These are phyloP conservation scores for Sebastes glaucus DNA, from an alignment of 2,797 vertebrate species.

Conservation along the genomic window DNA sequence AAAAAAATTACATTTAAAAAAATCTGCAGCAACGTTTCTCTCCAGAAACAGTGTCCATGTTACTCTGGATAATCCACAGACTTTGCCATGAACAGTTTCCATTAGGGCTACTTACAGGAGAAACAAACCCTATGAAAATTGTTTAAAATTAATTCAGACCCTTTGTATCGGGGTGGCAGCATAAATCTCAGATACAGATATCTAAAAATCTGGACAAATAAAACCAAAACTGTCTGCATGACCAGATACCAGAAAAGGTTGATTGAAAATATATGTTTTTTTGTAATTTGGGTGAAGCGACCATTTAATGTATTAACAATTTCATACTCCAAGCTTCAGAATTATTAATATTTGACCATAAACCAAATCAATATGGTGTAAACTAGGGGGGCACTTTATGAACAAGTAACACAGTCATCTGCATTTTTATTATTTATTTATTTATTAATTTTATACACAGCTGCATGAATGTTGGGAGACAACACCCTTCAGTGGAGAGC, in stretches of 20 bases:
- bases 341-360: neutral
- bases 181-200: neutral
- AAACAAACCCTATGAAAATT: rapidly evolving
- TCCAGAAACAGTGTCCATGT: neutral
- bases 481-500: conserved; percentile 30
- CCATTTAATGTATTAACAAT: neutral
- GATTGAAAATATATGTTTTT: neutral
- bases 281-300: neutral
- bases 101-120: neutral
- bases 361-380: neutral
- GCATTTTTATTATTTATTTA: neutral
- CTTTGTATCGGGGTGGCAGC: neutral
- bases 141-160: neutral
- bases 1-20: neutral
- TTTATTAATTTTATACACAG: conserved; percentile 11
- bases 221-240: neutral
- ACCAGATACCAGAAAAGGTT: neutral
- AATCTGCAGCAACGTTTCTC: neutral
- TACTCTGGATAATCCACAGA: neutral
- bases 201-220: neutral
- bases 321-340: neutral
- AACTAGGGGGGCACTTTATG: neutral
- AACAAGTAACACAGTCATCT: conserved; percentile 4
- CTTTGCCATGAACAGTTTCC: neutral
- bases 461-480: conserved; percentile 35